A percentile compares a stretch with the other conserved stretches of the same genome.
These are phyloP conservation scores for Drosophila testacea DNA, from an alignment of 2,888 invertebrate species.

Conservation along the genomic window DNA sequence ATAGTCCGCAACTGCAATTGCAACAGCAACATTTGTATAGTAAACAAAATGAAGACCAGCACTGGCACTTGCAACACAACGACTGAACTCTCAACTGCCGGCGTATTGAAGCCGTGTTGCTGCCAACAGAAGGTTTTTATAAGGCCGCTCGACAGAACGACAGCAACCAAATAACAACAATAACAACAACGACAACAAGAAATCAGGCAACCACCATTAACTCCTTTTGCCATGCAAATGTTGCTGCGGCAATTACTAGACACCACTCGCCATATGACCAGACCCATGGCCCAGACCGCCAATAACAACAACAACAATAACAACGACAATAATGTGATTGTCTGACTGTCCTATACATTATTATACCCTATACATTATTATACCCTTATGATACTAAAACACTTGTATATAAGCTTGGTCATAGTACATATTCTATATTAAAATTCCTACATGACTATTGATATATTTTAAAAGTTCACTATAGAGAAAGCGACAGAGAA, in stretches of 20 bases:
- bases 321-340: conserved; percentile 30
- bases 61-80: conserved; percentile 47
- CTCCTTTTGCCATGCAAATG: conserved; percentile 81
- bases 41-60: conserved; percentile 34
- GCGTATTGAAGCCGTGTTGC: conserved; percentile 77
- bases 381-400: conserved; percentile 18
- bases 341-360: conserved; percentile 41
- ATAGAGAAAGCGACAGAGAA: too few relatives aligned
- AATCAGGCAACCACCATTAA: conserved; percentile 78
- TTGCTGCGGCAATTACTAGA: conserved; percentile 68
- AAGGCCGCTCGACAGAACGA: conserved; percentile 51
- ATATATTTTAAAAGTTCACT: background rate
- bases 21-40: conserved; percentile 21
- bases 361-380: conserved; percentile 33
- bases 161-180: conserved; percentile 69
- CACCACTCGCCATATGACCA: conserved; percentile 30
- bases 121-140: conserved; percentile 78
- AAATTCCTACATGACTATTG: background rate
- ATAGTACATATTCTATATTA: background rate
- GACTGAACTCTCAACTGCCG: conserved; percentile 76
- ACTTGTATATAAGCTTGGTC: conserved; percentile 8
- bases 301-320: background rate
- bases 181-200: conserved; percentile 53
- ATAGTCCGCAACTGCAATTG: conserved; percentile 15
- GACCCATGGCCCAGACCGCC: conserved; percentile 21